A percentile compares a stretch with the other conserved stretches of the same genome.
Conservation (phyloP, 2,797 vertebrate genomes). For the Microcaecilia unicolor region DNA sequence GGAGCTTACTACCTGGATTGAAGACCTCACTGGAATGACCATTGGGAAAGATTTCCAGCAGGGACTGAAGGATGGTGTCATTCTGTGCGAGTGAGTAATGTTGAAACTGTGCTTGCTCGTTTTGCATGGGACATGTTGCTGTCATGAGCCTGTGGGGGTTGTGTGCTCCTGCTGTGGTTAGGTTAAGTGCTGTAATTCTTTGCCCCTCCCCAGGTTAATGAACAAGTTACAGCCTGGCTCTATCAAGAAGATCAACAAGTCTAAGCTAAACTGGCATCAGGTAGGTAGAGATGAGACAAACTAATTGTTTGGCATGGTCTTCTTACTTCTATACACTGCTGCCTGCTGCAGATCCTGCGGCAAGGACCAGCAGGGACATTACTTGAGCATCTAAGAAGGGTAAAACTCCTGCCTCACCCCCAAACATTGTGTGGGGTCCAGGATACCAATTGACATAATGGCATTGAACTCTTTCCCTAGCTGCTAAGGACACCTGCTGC, state of each 20-base stretch:
- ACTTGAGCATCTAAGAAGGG: too few species aligned
- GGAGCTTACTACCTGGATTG: conserved; percentile 81
- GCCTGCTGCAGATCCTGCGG: background rate
- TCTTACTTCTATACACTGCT: background rate
- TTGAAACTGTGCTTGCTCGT: too few species aligned
- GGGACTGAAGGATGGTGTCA: conserved; percentile 76
- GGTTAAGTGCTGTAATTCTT: too few species aligned
- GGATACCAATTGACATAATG: too few species aligned
- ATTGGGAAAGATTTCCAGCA: conserved; percentile 86
- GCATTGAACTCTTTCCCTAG: too few species aligned
- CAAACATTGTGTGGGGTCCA: too few species aligned
- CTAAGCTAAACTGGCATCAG: conserved; percentile 86
- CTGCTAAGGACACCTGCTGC: too few species aligned
- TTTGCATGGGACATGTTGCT: too few species aligned
- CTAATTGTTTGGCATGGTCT: background rate
- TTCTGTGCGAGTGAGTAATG: conserved; percentile 82
- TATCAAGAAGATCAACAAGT: conserved; percentile 75
- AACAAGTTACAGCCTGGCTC: conserved; percentile 77
- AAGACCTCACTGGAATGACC: conserved; percentile 60
- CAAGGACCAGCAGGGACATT: background rate
- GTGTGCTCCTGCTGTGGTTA: too few species aligned
- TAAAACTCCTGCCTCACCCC: too few species aligned
- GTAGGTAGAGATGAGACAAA: conserved; percentile 39
- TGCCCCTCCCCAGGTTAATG: conserved; percentile 65
- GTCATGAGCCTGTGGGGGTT: too few species aligned